Conservation (phyloP, 2,888 invertebrate genomes). For the Drosophila colorata region DNA sequence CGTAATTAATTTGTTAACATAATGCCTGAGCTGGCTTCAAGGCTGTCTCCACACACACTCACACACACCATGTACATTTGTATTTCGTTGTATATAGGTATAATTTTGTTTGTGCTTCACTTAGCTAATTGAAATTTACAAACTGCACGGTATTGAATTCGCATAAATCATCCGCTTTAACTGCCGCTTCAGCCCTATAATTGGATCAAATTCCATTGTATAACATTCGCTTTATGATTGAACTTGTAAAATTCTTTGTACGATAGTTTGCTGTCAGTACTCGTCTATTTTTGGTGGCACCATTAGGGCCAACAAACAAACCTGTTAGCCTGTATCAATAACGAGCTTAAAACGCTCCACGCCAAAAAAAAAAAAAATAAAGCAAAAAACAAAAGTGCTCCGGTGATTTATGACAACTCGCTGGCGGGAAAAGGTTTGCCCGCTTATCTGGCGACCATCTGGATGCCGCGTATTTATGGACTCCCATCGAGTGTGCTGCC, state of each 20-base stretch:
- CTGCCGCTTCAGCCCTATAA: conserved; percentile 6
- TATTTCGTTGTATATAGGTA: conserved; percentile 12
- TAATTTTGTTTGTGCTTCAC: conserved; percentile 55
- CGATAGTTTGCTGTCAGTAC: conserved; percentile 18
- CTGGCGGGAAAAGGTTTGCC: conserved; percentile 30
- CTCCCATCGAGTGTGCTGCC: conserved; percentile 34
- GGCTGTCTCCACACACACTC: conserved; percentile 20
- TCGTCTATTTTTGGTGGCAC: conserved; percentile 21
- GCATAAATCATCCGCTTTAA: conserved; percentile 15
- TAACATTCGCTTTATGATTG: conserved; percentile 7
- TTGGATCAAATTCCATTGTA: conserved; percentile 23
- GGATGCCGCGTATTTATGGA: conserved; percentile 61
- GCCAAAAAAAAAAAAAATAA: conserved; percentile 15
- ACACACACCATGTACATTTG: neutral
- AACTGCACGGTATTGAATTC: conserved; percentile 41
- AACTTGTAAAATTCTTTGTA: conserved; percentile 16
- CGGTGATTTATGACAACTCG: conserved; percentile 67
- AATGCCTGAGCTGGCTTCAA: conserved; percentile 35
- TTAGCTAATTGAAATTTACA: conserved; percentile 74
- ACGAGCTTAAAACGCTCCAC: conserved; percentile 56
- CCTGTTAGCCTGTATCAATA: conserved; percentile 75
- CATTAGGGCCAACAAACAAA: conserved; percentile 58
- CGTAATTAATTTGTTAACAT: conserved; percentile 75
- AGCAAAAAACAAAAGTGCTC: conserved; percentile 27
- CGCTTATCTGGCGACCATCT: conserved; percentile 71